Base-by-base conservation (phyloP, 2,888 invertebrate species). In the Lasioglossum villosulum region DNA sequence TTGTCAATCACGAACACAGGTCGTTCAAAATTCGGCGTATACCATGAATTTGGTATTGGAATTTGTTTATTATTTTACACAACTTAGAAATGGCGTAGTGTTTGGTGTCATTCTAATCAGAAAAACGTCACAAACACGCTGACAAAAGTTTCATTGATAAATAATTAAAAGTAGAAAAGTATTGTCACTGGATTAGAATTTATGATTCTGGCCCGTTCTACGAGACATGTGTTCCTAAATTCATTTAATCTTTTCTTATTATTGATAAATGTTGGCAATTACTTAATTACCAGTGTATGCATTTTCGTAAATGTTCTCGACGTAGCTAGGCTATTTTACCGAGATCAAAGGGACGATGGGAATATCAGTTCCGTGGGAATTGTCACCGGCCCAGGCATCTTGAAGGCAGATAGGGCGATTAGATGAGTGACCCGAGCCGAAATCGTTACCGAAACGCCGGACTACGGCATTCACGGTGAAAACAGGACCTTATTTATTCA, bases 401-500 rank as follows among this genome's bases (percentile, higher is more conserved):
- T 72, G 80, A 39, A 81, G 86, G 75, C 73, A 39, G 87, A 80
- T 80, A 74, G 83, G 42, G 37, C 87, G 87, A 86, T 87, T 87
- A 87, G 76, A 66, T 14, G 52, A 27, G 42, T 34, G 75, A 75
- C 48, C 73, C 78, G 14, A 72, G 83, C 73, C 82, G 88, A 80
- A 86, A 88, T 80, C 77, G 84, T 86, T 78, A 72, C 63, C 83
- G 86, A 84, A 89, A 86, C 70, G 78, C 79, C 74, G 70, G 75
- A 72, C 59, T 74, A 68, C 74, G 83, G 76, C 34, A 78, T 78
- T 87, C 78, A 75, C 42, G 77, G 70, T 30, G 87, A 85, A 86
- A 90, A 80, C 86, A 80, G 85, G 82, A 86, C 82, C 87, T 90
- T 88, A 90, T 91, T 91, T 91, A 90, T 90, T 89, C 90, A 90